Evolutionary conservation across 2,113 vertebrate species (phyloP).

Genomic region (Syngnathus scovelli): DNA sequence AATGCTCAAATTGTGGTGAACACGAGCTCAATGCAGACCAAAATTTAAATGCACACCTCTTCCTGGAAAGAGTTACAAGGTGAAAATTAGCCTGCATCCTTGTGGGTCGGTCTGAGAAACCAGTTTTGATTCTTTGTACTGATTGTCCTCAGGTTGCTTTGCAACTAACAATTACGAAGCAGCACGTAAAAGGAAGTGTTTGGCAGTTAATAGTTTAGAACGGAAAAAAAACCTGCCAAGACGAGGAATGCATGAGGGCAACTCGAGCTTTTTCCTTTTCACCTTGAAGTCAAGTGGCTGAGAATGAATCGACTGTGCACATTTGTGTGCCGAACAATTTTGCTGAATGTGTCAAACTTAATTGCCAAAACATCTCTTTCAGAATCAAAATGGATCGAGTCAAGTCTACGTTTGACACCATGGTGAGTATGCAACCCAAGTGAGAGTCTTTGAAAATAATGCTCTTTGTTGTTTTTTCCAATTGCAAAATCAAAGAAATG

Average conservation of each 20-base stretch:
- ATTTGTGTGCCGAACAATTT: neutral
- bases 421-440: conserved; percentile 38
- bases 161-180: neutral
- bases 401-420: conserved; percentile 26
- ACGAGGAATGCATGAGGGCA: too few relatives aligned
- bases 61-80: neutral
- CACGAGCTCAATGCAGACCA: too few relatives aligned
- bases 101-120: neutral
- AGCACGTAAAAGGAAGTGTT: neutral
- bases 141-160: neutral
- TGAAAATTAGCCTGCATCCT: too few relatives aligned
- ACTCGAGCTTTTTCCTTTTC: neutral
- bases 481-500: too few relatives aligned
- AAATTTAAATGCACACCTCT: too few relatives aligned
- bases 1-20: too few relatives aligned
- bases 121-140: neutral
- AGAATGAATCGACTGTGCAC: neutral
- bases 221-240: neutral
- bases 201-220: neutral
- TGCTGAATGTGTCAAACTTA: too few relatives aligned
- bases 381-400: conserved; percentile 41
- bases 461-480: too few relatives aligned
- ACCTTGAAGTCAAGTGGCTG: neutral
- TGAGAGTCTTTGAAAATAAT: too few relatives aligned
- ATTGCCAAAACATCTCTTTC: neutral